phyloP scores from a whole-genome alignment of 1,140 invertebrate genomes.

The Heliconius hermathena region DNA sequence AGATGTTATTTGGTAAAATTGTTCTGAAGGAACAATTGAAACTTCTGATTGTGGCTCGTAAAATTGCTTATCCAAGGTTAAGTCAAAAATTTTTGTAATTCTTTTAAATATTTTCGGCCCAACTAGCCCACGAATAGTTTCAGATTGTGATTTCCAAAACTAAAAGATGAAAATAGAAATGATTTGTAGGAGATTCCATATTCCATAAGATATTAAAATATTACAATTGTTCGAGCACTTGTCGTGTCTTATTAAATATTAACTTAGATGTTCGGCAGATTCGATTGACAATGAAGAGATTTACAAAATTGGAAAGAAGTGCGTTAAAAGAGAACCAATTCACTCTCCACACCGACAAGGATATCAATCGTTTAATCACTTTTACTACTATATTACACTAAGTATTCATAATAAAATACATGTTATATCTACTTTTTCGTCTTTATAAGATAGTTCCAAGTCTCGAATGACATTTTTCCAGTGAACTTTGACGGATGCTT shows the following conservation, averaged over 20 bases:
- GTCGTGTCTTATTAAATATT: too few species aligned
- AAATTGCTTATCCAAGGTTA: slow-evolving; percentile 44
- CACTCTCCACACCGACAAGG: too few species aligned
- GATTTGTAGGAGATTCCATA: too few species aligned
- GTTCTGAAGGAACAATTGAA: slow-evolving; percentile 50
- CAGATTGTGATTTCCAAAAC: slow-evolving; percentile 68
- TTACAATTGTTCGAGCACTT: too few species aligned
- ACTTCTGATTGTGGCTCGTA: slow-evolving; percentile 54
- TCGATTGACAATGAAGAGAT: too few species aligned
- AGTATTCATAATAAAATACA: background rate
- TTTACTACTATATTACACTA: background rate
- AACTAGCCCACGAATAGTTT: slow-evolving; percentile 58
- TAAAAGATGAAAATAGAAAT: slow-evolving; percentile 36
- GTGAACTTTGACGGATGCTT: slow-evolving; percentile 67
- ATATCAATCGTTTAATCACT: too few species aligned
- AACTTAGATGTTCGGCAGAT: too few species aligned
- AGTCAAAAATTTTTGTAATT: slow-evolving; percentile 64
- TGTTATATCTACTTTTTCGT: slow-evolving; percentile 59
- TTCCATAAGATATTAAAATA: too few species aligned
- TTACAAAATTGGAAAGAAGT: too few species aligned
- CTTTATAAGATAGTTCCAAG: slow-evolving; percentile 69
- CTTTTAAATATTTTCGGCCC: slow-evolving; percentile 61
- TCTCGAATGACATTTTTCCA: slow-evolving; percentile 66
- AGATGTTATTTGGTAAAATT: slow-evolving; percentile 48
- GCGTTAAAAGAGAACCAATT: too few species aligned